Evolutionary conservation across 2,113 vertebrate genomes (phyloP), one percentile per base, ranked within the genome.

Genomic region (Zapornia atra): DNA sequence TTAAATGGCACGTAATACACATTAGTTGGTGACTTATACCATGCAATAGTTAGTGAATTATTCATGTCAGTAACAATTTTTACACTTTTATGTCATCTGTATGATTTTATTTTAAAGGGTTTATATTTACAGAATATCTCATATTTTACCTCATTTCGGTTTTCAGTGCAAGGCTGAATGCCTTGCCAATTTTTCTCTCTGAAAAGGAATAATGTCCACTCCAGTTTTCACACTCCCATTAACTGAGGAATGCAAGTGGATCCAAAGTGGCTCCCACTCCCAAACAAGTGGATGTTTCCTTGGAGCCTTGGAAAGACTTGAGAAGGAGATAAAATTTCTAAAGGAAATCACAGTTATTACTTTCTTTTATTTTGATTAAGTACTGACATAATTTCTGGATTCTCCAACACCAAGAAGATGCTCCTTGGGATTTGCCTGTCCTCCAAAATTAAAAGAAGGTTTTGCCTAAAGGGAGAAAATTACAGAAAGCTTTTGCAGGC

Each of bases 1-100:
- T 98, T 98, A 98, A 98, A 97, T 97, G 97, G 97, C 97, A 98
- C 93, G 54, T 96, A 98, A 96, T 93, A 94, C 97, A 97, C 97
- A 98, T 98, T 98, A 98, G 97, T 83, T 97, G 88, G 96, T 97
- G 98, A 98, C 98, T 98, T 98, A 97, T 87, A 95, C 96, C 93
- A 90, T 96, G 88, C 84, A 94, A 91, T 93, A 96, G 88, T 93
- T 95, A 92, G 97, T 98, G 96, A 98, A 98, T 98, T 98, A 98
- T 98, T 98, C 98, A 98, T 97, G 96, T 91, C 94, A 82, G 91
- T 96, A 95, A 92, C 92, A 96, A 95, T 97, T 98, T 98, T 98
- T 98, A 96, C 84, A 95, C 94, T 97, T 98, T 94, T 97, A 86
- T 98, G 95, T 98, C 94, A 96, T 98, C 90, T 96, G 82, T 97